A percentile compares a stretch with the other conserved stretches of the same genome.
Conservation (phyloP, 1,140 invertebrate genomes). For the Antheraea pernyi region DNA sequence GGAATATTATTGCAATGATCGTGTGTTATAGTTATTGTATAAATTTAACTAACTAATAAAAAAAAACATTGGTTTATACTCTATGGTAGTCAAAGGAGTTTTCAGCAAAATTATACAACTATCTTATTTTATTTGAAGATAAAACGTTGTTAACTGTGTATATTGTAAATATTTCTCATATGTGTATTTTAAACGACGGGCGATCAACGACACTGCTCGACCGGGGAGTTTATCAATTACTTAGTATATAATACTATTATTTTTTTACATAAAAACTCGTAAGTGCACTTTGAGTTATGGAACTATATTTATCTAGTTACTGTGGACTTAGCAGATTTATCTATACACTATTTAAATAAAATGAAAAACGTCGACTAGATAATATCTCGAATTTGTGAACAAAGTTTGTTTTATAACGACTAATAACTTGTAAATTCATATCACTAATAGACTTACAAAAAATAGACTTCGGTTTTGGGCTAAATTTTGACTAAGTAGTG, state of each 20-base stretch:
- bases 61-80: not conserved
- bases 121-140: slow-evolving; percentile 67
- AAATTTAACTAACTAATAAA: not conserved
- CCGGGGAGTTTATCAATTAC: slow-evolving; percentile 49
- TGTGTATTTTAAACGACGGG: slow-evolving; percentile 67
- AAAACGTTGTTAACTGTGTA: slow-evolving; percentile 66
- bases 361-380: slow-evolving; percentile 12
- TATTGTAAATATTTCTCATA: slow-evolving; percentile 75
- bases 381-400: slow-evolving; percentile 1
- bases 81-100: slow-evolving; percentile 8
- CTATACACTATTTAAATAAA: slow-evolving; percentile 7
- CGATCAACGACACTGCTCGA: slow-evolving; percentile 64
- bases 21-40: not conserved
- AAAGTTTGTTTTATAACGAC: too few species aligned
- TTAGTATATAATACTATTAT: slow-evolving; percentile 62
- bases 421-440: too few species aligned
- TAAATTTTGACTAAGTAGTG: too few species aligned
- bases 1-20: too few species aligned
- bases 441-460: too few species aligned
- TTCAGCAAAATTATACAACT: slow-evolving; percentile 46
- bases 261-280: slow-evolving; percentile 63
- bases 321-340: slow-evolving; percentile 30
- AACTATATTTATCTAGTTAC: slow-evolving; percentile 65
- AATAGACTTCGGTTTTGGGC: too few species aligned
- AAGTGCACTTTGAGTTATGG: slow-evolving; percentile 77